Conservation (phyloP, 53 echinoderm and acorn worm genomes). For the Temnopleurus reevesii region DNA sequence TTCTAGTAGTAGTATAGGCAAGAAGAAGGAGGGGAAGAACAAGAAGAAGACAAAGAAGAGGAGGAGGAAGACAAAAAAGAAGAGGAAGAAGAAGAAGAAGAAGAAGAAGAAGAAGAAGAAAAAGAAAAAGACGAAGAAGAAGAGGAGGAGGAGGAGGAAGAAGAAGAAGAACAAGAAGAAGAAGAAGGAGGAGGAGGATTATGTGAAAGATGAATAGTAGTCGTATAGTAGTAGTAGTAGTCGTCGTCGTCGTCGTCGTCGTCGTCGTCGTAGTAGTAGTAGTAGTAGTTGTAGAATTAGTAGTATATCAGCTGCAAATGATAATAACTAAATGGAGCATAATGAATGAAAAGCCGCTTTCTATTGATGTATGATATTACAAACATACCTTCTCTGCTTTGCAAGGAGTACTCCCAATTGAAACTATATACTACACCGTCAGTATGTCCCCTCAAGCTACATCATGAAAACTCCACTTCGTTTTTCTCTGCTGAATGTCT, state of each 20-base stretch:
- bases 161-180: background rate
- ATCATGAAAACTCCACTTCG: background rate
- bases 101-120: background rate
- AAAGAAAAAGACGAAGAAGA: no score
- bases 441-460: background rate
- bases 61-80: no score
- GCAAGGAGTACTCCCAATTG: background rate
- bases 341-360: no score
- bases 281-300: no score
- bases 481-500: background rate
- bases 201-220: background rate
- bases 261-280: no score
- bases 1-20: no score
- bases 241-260: no score
- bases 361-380: no score
- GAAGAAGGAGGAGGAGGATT: background rate
- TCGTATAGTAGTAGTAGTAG: no score
- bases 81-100: background rate
- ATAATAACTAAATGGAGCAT: no score
- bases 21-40: background rate
- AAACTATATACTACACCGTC: background rate
- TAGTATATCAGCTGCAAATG: no score
- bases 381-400: slow-evolving; percentile 21
- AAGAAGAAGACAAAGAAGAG: no score
- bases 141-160: background rate